A percentile compares a stretch with the other conserved stretches of the same genome.
These are phyloP conservation scores for Kryptopterus vitreolus DNA, from an alignment of 2,797 vertebrate species.

Conservation along the genomic window DNA sequence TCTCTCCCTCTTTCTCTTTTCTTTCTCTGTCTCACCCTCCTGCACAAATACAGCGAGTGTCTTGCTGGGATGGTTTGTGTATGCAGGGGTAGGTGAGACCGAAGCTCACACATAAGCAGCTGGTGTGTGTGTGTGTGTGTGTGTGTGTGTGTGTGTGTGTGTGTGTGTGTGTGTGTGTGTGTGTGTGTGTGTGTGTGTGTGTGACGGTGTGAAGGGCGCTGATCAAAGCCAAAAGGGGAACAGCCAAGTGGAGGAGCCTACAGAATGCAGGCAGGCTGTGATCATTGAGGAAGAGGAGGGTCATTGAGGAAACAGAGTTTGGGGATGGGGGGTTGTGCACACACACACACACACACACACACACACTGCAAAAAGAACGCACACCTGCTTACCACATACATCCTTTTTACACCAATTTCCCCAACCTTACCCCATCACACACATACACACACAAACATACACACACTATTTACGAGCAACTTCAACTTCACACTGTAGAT, in stretches of 20 bases:
- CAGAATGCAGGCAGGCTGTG: slow-evolving; percentile 58
- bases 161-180: background rate
- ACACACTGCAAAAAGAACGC: slow-evolving; percentile 61
- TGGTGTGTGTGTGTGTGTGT: slow-evolving; percentile 52
- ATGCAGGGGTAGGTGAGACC: slow-evolving; percentile 74
- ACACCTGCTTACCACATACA: slow-evolving; percentile 68
- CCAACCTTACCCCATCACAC: background rate
- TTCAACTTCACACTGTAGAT: background rate
- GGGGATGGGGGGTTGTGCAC: slow-evolving; percentile 22
- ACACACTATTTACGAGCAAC: slow-evolving; percentile 36
- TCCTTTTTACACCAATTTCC: no score
- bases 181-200: slow-evolving; percentile 41
- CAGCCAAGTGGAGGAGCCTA: slow-evolving; percentile 59
- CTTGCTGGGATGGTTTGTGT: slow-evolving; percentile 66
- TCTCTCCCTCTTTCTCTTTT: slow-evolving; percentile 35
- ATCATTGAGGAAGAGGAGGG: slow-evolving; percentile 54
- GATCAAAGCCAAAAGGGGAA: slow-evolving; percentile 69
- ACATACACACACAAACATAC: background rate
- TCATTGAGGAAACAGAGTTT: slow-evolving; percentile 37
- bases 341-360: slow-evolving; percentile 55
- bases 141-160: slow-evolving; percentile 23
- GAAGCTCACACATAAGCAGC: slow-evolving; percentile 76
- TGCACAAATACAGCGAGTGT: slow-evolving; percentile 37
- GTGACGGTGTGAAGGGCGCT: slow-evolving; percentile 74
- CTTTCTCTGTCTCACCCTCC: slow-evolving; percentile 36